A percentile compares a stretch with the other conserved stretches of the same genome.
These are phyloP conservation scores for Hippolais icterina DNA, from an alignment of 2,113 vertebrate species.

Conservation along the genomic window DNA sequence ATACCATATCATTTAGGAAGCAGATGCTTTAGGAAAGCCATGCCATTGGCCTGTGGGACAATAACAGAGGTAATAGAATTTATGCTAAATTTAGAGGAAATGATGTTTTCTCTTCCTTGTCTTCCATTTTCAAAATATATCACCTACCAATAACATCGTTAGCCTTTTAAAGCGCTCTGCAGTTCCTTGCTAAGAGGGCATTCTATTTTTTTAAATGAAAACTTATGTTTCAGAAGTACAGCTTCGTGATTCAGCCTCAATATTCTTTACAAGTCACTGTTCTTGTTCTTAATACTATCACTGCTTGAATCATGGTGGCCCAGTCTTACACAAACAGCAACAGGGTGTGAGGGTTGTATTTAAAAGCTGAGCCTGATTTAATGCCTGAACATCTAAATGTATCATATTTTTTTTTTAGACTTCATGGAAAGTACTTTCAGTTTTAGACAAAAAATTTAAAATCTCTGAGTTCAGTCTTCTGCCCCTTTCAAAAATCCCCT, in stretches of 20 bases:
- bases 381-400: neutral
- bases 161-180: neutral
- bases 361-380: neutral
- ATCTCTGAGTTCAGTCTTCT: neutral
- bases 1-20: neutral
- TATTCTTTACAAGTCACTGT: neutral
- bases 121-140: constrained; percentile 27
- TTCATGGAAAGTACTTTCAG: neutral
- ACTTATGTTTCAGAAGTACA: neutral
- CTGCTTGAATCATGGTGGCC: neutral
- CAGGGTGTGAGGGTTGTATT: neutral
- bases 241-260: neutral
- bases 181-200: neutral
- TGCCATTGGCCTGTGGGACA: constrained; percentile 1
- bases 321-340: neutral
- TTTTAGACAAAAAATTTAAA: neutral
- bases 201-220: neutral
- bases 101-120: constrained; percentile 38
- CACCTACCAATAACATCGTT: constrained; percentile 1
- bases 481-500: neutral
- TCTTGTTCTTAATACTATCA: neutral
- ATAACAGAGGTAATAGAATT: constrained; percentile 29
- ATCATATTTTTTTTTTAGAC: neutral
- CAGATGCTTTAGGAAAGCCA: constrained; percentile 3
- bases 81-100: constrained; percentile 43